A percentile compares a stretch with the other conserved stretches of the same genome.
These are phyloP conservation scores for Tricholauxania praeusta DNA, from an alignment of 2,888 invertebrate species.

Conservation along the genomic window DNA sequence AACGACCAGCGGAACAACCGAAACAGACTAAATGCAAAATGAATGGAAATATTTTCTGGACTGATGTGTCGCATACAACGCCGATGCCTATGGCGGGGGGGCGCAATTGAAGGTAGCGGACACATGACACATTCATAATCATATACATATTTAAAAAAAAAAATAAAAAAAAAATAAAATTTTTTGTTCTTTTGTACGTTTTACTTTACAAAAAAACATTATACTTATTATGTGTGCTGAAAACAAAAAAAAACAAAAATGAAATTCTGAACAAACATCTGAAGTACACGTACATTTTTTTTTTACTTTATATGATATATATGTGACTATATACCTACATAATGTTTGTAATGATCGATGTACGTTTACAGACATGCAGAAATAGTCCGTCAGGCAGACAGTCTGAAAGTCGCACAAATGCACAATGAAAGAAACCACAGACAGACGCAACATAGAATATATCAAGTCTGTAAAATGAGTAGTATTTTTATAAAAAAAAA, in stretches of 20 bases:
- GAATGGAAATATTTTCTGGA: constrained; percentile 36
- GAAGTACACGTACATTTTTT: background rate
- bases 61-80: constrained; percentile 31
- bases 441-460: background rate
- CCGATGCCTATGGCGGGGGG: background rate
- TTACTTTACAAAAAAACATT: constrained; percentile 23
- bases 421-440: background rate
- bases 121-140: constrained; percentile 24
- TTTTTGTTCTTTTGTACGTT: background rate
- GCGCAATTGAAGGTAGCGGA: constrained; percentile 1
- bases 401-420: background rate
- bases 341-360: background rate
- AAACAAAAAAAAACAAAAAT: constrained; percentile 1
- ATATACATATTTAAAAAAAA: background rate
- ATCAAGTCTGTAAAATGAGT: constrained; percentile 4
- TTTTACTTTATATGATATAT: too few relatives aligned
- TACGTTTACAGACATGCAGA: background rate
- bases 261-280: background rate
- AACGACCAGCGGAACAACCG: constrained; percentile 36
- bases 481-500: background rate
- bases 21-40: constrained; percentile 36
- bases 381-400: background rate
- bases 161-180: background rate
- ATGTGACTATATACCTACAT: too few relatives aligned
- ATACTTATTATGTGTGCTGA: constrained; percentile 29